Evolutionary conservation across 1,140 invertebrate species (phyloP), one percentile per base, ranked within the genome.

Genomic region (Periplaneta americana): DNA sequence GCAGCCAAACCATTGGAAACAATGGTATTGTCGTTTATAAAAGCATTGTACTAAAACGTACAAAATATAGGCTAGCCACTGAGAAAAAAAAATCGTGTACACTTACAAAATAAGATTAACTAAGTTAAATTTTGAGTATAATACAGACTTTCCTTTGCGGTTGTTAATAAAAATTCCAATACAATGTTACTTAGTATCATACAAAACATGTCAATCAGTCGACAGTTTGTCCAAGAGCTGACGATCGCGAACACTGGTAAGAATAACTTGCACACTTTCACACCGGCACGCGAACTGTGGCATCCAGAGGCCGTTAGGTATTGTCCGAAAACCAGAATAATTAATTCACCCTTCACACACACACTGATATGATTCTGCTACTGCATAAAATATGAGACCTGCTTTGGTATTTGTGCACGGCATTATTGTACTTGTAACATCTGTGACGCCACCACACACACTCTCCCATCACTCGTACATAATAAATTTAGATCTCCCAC

Each of bases 21-120:
- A n/a, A n/a, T n/a, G n/a, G n/a, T n/a, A n/a, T n/a, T 66, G 22
- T 6, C 13, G 6, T 77, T 77, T 77, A 80, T 31, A 80, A 34
- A 34, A 34, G 32, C 81, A 84, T 84, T 88, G 88, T 91, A 89
- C 90, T 91, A 91, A 87, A 91, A 91, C 91, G 90, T 88, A 91
- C 87, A 89, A 88, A 76, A 81, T 77, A 86, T 84, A 84, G 78
- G 78, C 18, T 34, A 82, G 39, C 37, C 36, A 74, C 32, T 31
- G 35, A 37, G 33, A 31, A 18, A 48, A 75, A 81, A 13, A 34
- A 10, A 37, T 81, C n/a, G n/a, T n/a, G 75, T 74, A 82, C 9
- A 37, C 34, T n/a, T 28, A 66, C 8, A 66, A 66, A 5, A 57
- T 57, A 66, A 66, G 28, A 66, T n/a, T 66, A 66, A 66, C 48